Evolutionary conservation across 2,797 vertebrate species (phyloP).

Genomic region (Nannoperca australis): DNA sequence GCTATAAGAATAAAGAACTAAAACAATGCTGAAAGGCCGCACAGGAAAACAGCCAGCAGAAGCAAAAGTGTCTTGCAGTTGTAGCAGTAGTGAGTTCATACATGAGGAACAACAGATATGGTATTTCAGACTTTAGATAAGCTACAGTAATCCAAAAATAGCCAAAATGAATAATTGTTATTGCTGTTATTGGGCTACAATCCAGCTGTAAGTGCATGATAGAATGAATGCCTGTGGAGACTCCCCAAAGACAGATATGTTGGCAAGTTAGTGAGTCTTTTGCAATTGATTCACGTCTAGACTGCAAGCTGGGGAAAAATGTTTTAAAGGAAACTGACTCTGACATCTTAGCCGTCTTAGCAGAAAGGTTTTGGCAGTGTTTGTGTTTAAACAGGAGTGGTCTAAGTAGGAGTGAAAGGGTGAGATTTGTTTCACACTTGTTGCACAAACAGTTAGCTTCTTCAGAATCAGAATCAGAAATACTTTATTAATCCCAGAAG

Average conservation of each 20-base stretch:
- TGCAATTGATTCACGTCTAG: constrained; percentile 44
- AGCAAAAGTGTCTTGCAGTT: neutral
- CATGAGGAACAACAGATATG: constrained; percentile 14
- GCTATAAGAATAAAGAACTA: neutral
- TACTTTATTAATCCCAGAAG: too few relatives aligned
- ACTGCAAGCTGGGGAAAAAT: constrained; percentile 36
- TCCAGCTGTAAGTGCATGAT: constrained; percentile 42
- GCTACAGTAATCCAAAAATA: constrained; percentile 29
- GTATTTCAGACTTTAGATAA: constrained; percentile 17
- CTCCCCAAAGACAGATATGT: constrained; percentile 56
- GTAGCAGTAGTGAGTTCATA: neutral
- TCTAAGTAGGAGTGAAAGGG: constrained; percentile 18
- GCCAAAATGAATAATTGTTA: constrained; percentile 40
- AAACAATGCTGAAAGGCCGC: neutral
- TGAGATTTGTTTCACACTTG: constrained; percentile 25
- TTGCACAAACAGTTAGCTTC: constrained; percentile 1
- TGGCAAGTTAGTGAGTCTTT: constrained; percentile 46
- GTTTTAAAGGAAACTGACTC: constrained; percentile 24
- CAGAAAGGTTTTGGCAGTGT: constrained; percentile 37
- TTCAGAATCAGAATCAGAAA: too few relatives aligned
- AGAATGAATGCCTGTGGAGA: constrained; percentile 26
- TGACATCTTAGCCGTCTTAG: constrained; percentile 11
- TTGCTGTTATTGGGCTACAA: constrained; percentile 39
- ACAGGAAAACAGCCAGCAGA: constrained; percentile 8
- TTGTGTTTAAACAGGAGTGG: constrained; percentile 15